phyloP scores from a whole-genome alignment of 2,797 vertebrate species.

The Gymnodraco acuticeps region DNA sequence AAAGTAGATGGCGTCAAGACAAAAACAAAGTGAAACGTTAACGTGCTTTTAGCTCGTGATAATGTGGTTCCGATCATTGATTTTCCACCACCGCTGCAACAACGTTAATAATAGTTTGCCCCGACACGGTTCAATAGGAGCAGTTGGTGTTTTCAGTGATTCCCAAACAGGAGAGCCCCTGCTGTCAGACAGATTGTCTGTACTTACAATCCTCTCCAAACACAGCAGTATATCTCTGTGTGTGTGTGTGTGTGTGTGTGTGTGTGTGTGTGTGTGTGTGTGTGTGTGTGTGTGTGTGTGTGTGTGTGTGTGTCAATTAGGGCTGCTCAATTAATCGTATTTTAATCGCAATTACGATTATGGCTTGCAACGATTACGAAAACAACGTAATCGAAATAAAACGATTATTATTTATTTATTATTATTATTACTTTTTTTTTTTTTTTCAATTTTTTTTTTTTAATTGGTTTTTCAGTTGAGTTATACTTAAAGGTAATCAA shows the following conservation, averaged over 20 bases:
- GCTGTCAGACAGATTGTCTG: slow-evolving; percentile 52
- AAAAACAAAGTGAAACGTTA: too few relatives aligned
- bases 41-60: not conserved
- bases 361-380: too few relatives aligned
- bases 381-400: too few relatives aligned
- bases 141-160: slow-evolving; percentile 45
- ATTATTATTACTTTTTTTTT: too few relatives aligned
- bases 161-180: slow-evolving; percentile 35
- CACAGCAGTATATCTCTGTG: slow-evolving; percentile 1
- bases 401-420: too few relatives aligned
- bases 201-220: slow-evolving; percentile 43
- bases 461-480: too few relatives aligned
- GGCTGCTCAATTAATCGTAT: too few relatives aligned
- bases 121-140: not conserved
- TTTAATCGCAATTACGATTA: too few relatives aligned
- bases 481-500: too few relatives aligned
- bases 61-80: not conserved
- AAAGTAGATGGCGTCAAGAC: not conserved
- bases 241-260: slow-evolving; percentile 20
- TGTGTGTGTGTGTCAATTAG: slow-evolving; percentile 1
- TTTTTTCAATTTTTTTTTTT: too few relatives aligned
- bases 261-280: not conserved
- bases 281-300: too few relatives aligned
- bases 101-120: not conserved
- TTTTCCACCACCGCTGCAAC: not conserved